These are phyloP conservation scores for Montipora foliosa DNA, from an alignment of 64 coral and sea anemone species.

Conservation along the genomic window DNA sequence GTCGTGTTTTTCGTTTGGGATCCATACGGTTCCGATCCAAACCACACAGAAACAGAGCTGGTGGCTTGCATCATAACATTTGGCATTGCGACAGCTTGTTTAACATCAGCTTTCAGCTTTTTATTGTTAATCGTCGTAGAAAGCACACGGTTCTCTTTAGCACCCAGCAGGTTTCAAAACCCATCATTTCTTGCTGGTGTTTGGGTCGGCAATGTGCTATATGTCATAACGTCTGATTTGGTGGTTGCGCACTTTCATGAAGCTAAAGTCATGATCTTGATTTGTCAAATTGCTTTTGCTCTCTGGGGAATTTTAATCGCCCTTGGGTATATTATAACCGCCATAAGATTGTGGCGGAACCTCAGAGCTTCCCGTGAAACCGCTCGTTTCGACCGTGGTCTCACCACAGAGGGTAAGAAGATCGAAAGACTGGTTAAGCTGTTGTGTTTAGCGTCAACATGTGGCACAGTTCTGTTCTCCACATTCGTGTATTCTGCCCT, in stretches of 20 bases:
- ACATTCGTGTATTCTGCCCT: slow-evolving; percentile 2
- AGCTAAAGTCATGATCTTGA: slow-evolving; percentile 52
- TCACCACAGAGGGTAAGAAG: slow-evolving; percentile 15
- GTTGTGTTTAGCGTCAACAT: not conserved
- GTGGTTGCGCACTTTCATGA: slow-evolving; percentile 44
- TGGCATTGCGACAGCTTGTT: slow-evolving; percentile 70
- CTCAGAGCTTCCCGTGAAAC: slow-evolving; percentile 51
- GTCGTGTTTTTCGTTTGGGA: slow-evolving; percentile 45
- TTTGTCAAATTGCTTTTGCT: slow-evolving; percentile 66
- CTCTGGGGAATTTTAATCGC: slow-evolving; percentile 77
- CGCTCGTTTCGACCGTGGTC: not conserved
- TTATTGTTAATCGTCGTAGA: slow-evolving; percentile 77
- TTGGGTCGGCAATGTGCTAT: slow-evolving; percentile 47
- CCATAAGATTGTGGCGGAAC: slow-evolving; percentile 68
- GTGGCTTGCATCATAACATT: slow-evolving; percentile 36
- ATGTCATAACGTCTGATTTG: slow-evolving; percentile 67
- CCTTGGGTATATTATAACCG: slow-evolving; percentile 59
- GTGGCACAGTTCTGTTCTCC: slow-evolving; percentile 23
- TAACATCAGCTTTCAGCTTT: slow-evolving; percentile 70
- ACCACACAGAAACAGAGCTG: slow-evolving; percentile 4
- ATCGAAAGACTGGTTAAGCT: not conserved
- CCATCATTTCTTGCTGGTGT: slow-evolving; percentile 56
- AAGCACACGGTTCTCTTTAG: slow-evolving; percentile 73
- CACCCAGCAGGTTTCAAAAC: slow-evolving; percentile 56
- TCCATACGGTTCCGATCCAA: slow-evolving; percentile 40